These are phyloP conservation scores for Meloe dianella DNA, from an alignment of 2,888 invertebrate species.

Conservation along the genomic window DNA sequence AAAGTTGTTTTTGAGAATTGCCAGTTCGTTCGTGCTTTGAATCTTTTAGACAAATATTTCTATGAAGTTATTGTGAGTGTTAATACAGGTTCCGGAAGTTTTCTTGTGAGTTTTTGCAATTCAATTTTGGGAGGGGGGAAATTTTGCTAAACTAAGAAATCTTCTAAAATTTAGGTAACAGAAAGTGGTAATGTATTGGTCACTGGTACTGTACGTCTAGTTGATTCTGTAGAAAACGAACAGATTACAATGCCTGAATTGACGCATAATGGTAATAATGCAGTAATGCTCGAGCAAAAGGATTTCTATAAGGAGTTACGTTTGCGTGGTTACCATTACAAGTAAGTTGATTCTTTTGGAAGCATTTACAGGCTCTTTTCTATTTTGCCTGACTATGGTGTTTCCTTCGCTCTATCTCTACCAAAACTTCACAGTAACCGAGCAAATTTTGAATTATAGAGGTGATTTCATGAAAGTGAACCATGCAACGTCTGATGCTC, in stretches of 20 bases:
- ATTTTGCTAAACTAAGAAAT: neutral
- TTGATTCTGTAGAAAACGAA: conserved; percentile 7
- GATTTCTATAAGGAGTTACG: conserved; percentile 73
- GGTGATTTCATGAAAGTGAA: conserved; percentile 42
- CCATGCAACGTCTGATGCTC: conserved; percentile 44
- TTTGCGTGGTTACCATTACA: conserved; percentile 68
- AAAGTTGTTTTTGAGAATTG: conserved; percentile 86
- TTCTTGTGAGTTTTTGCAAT: conserved; percentile 17
- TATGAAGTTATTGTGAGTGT: conserved; percentile 49
- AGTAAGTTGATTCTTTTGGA: conserved; percentile 20
- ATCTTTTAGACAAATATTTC: conserved; percentile 70
- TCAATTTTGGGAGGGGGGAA: neutral
- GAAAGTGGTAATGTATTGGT: conserved; percentile 14
- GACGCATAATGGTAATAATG: neutral
- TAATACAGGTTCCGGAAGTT: conserved; percentile 34
- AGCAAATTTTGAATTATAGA: conserved; percentile 30
- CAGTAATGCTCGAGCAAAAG: conserved; percentile 61
- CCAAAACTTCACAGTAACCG: no score
- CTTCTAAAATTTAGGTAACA: neutral
- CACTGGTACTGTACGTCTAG: conserved; percentile 5
- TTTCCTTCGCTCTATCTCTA: no score
- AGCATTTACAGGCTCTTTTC: no score
- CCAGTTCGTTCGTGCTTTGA: conserved; percentile 82
- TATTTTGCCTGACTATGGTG: no score
- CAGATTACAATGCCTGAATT: neutral